Percentiles rank a stretch among this genome's conserved stretches.
Evolutionary conservation across 2,888 invertebrate species (phyloP).

Genomic region (Nowickia ferox): DNA sequence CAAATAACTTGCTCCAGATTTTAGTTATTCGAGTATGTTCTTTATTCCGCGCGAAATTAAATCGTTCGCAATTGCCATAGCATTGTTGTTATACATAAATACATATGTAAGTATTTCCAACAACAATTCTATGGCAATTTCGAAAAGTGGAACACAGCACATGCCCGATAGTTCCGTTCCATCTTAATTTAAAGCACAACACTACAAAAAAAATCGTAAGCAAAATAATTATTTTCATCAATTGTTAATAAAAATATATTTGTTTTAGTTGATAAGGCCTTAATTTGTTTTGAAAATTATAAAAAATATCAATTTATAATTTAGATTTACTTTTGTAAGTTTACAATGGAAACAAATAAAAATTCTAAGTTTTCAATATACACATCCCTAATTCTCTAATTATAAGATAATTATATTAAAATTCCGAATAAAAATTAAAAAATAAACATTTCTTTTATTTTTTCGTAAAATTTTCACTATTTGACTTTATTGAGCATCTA

Average conservation of each 20-base stretch:
- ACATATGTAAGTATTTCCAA: too few species aligned
- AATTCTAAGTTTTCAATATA: slow-evolving; percentile 20
- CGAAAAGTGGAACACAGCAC: too few species aligned
- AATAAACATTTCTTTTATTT: neutral
- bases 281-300: slow-evolving; percentile 22
- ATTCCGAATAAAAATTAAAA: slow-evolving; percentile 36
- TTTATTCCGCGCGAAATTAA: too few species aligned
- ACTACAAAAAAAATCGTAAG: neutral
- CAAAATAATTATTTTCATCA: neutral
- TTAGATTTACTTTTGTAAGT: slow-evolving; percentile 54
- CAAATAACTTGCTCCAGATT: too few species aligned
- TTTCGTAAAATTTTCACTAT: neutral
- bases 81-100: too few species aligned
- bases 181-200: too few species aligned
- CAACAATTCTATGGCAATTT: too few species aligned
- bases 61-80: too few species aligned
- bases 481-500: too few species aligned
- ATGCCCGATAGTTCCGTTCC: too few species aligned
- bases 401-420: slow-evolving; percentile 12
- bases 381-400: slow-evolving; percentile 27
- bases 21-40: too few species aligned
- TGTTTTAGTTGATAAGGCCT: slow-evolving; percentile 35
- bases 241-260: slow-evolving; percentile 29
- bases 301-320: slow-evolving; percentile 2
- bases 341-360: slow-evolving; percentile 6